phyloP scores from a whole-genome alignment of 2,113 vertebrate genomes.

The Arvicanthis niloticus region DNA sequence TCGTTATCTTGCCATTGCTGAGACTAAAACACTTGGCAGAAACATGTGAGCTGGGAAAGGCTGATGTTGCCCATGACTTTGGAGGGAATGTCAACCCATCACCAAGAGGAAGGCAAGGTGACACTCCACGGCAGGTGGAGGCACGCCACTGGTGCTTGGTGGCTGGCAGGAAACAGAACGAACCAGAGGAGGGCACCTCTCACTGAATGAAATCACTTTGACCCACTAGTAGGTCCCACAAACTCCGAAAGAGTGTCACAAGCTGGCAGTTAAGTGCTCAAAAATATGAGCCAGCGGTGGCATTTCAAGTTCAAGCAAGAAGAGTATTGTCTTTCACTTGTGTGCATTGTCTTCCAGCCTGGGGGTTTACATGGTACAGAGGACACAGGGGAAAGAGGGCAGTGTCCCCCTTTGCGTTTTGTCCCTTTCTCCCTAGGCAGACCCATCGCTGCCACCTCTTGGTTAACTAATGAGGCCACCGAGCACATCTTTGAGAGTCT shows the following conservation, averaged over 20 bases:
- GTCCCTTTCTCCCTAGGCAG: background rate
- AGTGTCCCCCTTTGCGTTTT: background rate
- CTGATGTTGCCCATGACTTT: background rate
- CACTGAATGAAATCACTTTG: background rate
- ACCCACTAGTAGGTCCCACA: background rate
- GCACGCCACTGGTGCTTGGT: background rate
- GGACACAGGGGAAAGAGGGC: background rate
- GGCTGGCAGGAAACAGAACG: background rate
- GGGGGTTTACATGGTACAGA: background rate
- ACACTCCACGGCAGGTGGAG: background rate
- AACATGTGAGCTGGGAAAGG: background rate
- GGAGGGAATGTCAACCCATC: background rate
- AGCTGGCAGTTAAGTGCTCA: background rate
- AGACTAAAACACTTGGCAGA: background rate
- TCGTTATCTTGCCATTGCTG: background rate
- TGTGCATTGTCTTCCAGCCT: background rate
- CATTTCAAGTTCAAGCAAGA: background rate
- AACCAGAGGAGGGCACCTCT: background rate
- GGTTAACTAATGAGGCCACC: conserved; percentile 49
- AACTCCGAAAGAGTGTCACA: background rate
- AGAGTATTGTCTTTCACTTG: background rate
- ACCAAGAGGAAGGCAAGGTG: background rate
- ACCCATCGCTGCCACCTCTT: background rate
- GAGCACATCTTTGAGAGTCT: conserved; percentile 9
- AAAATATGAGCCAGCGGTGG: background rate